These are phyloP conservation scores for Andrena marginata DNA, from an alignment of 2,888 invertebrate species.

Conservation along the genomic window DNA sequence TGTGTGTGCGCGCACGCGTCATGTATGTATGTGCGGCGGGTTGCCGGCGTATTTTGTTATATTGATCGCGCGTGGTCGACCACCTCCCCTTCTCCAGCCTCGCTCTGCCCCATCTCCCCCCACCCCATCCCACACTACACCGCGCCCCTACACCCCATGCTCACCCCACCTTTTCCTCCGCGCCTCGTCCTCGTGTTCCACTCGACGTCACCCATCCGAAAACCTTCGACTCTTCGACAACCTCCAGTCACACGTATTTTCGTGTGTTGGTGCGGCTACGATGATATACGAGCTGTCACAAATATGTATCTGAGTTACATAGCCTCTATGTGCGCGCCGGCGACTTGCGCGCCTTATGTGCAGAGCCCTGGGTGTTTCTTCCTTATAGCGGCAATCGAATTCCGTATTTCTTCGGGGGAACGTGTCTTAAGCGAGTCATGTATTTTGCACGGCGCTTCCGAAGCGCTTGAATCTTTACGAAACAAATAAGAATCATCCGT, in stretches of 20 bases:
- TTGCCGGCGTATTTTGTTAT: constrained; percentile 85
- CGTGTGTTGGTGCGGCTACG: constrained; percentile 52
- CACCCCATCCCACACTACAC: constrained; percentile 72
- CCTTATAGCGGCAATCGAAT: constrained; percentile 40
- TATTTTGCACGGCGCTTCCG: constrained; percentile 29
- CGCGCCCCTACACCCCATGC: constrained; percentile 66
- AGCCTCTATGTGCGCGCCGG: constrained; percentile 4
- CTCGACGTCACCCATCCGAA: constrained; percentile 72
- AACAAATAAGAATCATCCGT: neutral
- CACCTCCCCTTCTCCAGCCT: constrained; percentile 76
- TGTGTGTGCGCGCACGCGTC: constrained; percentile 60
- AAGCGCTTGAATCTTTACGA: constrained; percentile 7
- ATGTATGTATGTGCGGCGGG: constrained; percentile 74
- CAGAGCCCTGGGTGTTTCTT: constrained; percentile 32
- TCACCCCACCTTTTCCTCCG: constrained; percentile 59
- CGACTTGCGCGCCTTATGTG: neutral
- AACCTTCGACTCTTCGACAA: constrained; percentile 69
- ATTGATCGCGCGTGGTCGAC: constrained; percentile 84
- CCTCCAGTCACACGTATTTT: constrained; percentile 74
- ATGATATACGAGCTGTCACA: constrained; percentile 62
- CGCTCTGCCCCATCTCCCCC: constrained; percentile 77
- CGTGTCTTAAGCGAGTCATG: constrained; percentile 16
- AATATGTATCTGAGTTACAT: constrained; percentile 58
- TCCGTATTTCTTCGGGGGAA: constrained; percentile 16
- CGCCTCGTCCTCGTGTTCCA: constrained; percentile 68